Evolutionary conservation across 2,113 vertebrate genomes (phyloP).

Genomic region (Coptodon bakossiorum): DNA sequence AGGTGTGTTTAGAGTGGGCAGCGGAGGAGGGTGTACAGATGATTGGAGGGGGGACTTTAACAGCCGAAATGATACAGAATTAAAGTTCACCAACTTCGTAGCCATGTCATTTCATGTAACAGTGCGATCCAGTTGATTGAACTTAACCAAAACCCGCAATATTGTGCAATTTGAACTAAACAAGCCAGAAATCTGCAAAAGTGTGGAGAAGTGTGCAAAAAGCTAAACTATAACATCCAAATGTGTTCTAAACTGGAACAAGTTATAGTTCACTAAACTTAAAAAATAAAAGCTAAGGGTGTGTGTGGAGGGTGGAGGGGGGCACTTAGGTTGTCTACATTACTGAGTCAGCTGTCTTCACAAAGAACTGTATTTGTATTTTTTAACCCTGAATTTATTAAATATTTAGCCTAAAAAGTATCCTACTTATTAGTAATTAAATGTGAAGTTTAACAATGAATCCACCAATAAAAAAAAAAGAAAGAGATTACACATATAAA

Average conservation of each 20-base stretch:
- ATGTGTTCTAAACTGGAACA: not conserved
- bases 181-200: not conserved
- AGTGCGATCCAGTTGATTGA: not conserved
- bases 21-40: not conserved
- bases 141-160: not conserved
- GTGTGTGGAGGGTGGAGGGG: not conserved
- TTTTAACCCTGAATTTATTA: not conserved
- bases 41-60: not conserved
- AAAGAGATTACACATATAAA: not conserved
- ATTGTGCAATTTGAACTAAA: not conserved
- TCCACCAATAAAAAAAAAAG: rapidly evolving
- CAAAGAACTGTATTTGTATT: not conserved
- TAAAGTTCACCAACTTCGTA: not conserved
- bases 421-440: not conserved
- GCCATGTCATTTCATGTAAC: not conserved
- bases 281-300: not conserved
- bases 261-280: not conserved
- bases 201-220: not conserved
- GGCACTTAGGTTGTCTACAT: not conserved
- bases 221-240: not conserved
- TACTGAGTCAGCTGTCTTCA: not conserved
- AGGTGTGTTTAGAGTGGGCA: conserved; percentile 38
- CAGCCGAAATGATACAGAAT: not conserved
- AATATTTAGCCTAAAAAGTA: not conserved
- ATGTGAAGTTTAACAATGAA: not conserved